Conservation (phyloP, 2,888 invertebrate genomes). For the Barypeithes pellucidus region DNA sequence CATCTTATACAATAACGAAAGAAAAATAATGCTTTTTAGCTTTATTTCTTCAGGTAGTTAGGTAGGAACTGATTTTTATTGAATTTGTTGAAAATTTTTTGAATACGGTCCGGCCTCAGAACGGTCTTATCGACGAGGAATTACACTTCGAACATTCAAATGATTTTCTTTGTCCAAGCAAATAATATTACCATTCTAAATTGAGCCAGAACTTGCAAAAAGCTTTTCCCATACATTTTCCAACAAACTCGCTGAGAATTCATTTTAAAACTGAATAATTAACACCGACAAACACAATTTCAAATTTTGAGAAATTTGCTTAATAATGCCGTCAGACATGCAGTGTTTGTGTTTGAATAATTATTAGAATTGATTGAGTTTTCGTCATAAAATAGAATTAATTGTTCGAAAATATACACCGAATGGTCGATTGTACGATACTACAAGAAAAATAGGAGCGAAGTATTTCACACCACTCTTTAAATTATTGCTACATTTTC, state of each 20-base stretch:
- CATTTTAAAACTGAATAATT: constrained; percentile 53
- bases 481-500: too few species aligned
- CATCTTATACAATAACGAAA: too few species aligned
- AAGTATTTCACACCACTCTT: too few species aligned
- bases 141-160: constrained; percentile 13
- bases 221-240: constrained; percentile 46
- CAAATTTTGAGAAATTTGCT: constrained; percentile 38
- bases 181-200: constrained; percentile 54
- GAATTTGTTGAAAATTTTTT: too few species aligned
- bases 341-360: constrained; percentile 27
- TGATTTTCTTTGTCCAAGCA: constrained; percentile 48
- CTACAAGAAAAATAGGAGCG: too few species aligned
- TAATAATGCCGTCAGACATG: constrained; percentile 32
- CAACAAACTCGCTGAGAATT: constrained; percentile 44
- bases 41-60: too few species aligned
- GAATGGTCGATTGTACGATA: too few species aligned
- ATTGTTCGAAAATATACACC: neutral
- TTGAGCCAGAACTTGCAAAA: constrained; percentile 55
- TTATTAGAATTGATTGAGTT: constrained; percentile 19
- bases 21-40: too few species aligned
- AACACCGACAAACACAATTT: constrained; percentile 48
- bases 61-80: too few species aligned
- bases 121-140: constrained; percentile 4
- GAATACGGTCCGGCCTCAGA: too few species aligned
- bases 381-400: neutral